Percentiles rank a stretch among this genome's conserved stretches.
These are phyloP conservation scores for Pterocles orientalis DNA, from an alignment of 2,113 vertebrate genomes.

Conservation along the genomic window DNA sequence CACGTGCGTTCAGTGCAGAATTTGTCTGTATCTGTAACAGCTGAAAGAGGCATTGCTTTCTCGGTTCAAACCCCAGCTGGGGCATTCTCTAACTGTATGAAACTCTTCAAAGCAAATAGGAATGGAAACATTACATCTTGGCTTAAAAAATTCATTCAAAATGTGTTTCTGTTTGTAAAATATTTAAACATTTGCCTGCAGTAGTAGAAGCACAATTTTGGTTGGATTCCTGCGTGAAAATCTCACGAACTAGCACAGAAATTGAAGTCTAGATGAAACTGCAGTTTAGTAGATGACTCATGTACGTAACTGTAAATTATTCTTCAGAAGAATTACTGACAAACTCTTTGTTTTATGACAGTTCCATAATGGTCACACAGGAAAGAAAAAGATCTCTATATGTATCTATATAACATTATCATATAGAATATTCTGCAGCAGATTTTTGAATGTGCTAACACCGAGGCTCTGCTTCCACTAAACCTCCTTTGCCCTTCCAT, in stretches of 20 bases:
- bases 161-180: constrained; percentile 51
- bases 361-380: neutral
- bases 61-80: neutral
- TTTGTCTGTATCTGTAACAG: neutral
- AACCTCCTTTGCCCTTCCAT: neutral
- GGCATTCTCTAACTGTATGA: neutral
- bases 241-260: constrained; percentile 31
- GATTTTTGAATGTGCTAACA: neutral
- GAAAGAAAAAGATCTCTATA: neutral
- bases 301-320: neutral
- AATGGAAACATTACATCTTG: constrained; percentile 18
- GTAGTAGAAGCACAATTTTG: constrained; percentile 15
- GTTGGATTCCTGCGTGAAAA: constrained; percentile 26
- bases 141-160: constrained; percentile 49
- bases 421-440: neutral
- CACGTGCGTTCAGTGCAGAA: neutral
- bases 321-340: neutral
- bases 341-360: neutral
- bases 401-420: fast-evolving
- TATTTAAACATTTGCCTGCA: constrained; percentile 59
- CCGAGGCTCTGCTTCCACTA: neutral
- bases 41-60: neutral
- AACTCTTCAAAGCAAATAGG: constrained; percentile 24
- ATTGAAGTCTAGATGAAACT: constrained; percentile 2
- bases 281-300: constrained; percentile 17